Percentiles rank a stretch among this genome's conserved stretches.
These are phyloP conservation scores for Ormyrus pomaceus DNA, from an alignment of 2,888 invertebrate species.

Conservation along the genomic window DNA sequence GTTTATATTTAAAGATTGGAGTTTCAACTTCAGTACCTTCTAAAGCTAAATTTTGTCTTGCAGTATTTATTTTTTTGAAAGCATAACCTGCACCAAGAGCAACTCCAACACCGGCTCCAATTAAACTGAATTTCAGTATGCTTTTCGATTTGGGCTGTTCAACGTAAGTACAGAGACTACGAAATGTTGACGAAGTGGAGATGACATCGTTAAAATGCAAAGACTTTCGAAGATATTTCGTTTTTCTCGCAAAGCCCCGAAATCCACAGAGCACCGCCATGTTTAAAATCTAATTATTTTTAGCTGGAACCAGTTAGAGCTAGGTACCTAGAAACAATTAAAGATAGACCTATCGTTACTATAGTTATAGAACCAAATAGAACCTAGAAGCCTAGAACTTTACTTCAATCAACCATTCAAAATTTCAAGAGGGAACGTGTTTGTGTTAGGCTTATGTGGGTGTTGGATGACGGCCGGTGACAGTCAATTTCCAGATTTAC, in stretches of 20 bases:
- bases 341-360: too few species aligned
- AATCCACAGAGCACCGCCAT: conserved; percentile 66
- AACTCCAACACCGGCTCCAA: conserved; percentile 80
- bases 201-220: conserved; percentile 29
- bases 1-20: conserved; percentile 74
- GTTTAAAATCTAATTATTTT: conserved; percentile 53
- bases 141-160: conserved; percentile 62
- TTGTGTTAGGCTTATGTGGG: too few species aligned
- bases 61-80: conserved; percentile 74
- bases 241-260: conserved; percentile 58
- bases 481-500: too few species aligned
- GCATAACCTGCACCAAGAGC: conserved; percentile 77
- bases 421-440: too few species aligned
- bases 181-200: conserved; percentile 22
- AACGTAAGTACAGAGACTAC: conserved; percentile 62
- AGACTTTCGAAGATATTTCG: conserved; percentile 34
- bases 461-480: too few species aligned
- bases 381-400: too few species aligned
- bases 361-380: too few species aligned
- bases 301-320: too few species aligned
- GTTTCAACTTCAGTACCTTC: conserved; percentile 73
- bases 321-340: too few species aligned
- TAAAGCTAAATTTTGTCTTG: conserved; percentile 74
- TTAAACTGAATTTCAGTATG: conserved; percentile 77
- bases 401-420: too few species aligned